These are phyloP conservation scores for Pristiophorus japonicus DNA, from an alignment of 2,113 vertebrate species.

Conservation along the genomic window DNA sequence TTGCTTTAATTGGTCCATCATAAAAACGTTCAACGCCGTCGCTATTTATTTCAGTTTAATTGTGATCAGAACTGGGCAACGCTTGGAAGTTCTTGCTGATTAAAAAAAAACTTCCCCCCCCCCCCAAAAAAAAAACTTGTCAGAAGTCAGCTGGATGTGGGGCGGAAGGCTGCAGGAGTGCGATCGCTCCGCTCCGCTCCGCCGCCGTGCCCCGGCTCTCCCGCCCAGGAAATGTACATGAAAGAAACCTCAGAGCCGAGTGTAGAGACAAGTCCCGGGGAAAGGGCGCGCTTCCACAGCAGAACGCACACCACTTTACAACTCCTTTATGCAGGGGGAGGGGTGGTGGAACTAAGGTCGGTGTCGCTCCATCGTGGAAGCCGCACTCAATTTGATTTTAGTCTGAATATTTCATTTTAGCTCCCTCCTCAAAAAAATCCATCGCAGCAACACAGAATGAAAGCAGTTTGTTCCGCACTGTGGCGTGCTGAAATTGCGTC, in stretches of 20 bases:
- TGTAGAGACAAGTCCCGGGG: neutral
- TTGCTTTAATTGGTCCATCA: too few species aligned
- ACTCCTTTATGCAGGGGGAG: neutral
- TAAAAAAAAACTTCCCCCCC: neutral
- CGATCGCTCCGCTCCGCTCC: too few species aligned
- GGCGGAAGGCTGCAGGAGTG: too few species aligned
- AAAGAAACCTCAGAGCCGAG: neutral
- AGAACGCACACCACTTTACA: neutral
- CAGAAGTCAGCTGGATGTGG: neutral
- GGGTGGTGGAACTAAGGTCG: neutral
- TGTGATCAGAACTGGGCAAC: neutral
- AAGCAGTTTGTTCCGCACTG: too few species aligned
- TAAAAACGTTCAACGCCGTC: neutral
- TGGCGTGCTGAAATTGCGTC: too few species aligned
- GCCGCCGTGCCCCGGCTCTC: neutral
- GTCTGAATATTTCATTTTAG: neutral
- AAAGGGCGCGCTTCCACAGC: neutral
- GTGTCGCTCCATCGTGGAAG: neutral
- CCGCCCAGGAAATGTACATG: neutral
- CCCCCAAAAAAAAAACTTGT: neutral
- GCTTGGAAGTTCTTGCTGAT: neutral
- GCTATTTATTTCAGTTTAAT: neutral
- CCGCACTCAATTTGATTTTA: neutral
- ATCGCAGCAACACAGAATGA: neutral
- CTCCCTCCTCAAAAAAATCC: neutral